These are phyloP conservation scores for Xiphophorus hellerii DNA, from an alignment of 2,113 vertebrate species.

Conservation along the genomic window DNA sequence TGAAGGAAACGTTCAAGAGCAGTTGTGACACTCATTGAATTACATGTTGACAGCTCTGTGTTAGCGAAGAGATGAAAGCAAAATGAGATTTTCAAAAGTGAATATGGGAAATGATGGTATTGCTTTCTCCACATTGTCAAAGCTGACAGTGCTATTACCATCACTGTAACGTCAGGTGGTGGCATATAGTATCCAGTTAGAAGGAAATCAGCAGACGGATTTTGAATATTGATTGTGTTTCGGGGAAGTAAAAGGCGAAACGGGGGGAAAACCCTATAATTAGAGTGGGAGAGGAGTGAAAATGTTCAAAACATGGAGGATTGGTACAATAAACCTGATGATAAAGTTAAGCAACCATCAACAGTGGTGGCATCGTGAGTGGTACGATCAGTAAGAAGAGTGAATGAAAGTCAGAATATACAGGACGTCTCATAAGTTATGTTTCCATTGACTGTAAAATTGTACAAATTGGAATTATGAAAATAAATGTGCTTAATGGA, in stretches of 20 bases:
- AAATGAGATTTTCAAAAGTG: conserved; percentile 75
- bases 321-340: neutral
- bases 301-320: neutral
- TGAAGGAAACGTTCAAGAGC: conserved; percentile 41
- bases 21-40: conserved; percentile 67
- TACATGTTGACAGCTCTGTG: conserved; percentile 69
- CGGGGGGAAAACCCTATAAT: neutral
- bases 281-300: neutral
- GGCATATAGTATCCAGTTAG: conserved; percentile 52
- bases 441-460: no score
- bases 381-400: no score
- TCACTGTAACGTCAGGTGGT: conserved; percentile 48
- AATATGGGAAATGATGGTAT: conserved; percentile 69
- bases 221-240: conserved; percentile 57
- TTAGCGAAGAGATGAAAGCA: conserved; percentile 64
- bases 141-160: conserved; percentile 70
- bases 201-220: conserved; percentile 35
- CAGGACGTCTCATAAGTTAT: no score
- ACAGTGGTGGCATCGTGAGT: no score
- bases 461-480: no score
- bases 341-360: no score
- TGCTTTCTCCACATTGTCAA: conserved; percentile 71
- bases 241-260: neutral
- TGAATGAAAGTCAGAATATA: no score
- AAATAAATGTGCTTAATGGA: no score